phyloP scores from a whole-genome alignment of 2,888 invertebrate species.

The Stenoptilia bipunctidactyla region DNA sequence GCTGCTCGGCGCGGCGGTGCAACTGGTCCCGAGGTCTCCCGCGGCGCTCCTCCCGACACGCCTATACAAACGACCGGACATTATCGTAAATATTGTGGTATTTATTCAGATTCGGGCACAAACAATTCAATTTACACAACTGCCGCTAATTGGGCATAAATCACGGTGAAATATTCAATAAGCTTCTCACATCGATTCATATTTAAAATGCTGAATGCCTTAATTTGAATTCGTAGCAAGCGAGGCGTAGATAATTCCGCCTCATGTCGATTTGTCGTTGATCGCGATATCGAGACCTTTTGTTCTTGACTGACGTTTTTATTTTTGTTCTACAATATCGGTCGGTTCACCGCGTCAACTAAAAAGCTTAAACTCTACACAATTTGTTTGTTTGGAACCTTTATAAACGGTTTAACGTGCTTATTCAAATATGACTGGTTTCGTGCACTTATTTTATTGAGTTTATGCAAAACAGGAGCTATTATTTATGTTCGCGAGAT shows the following conservation, averaged over 20 bases:
- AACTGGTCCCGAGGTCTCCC: constrained; percentile 38
- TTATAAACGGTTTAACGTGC: neutral
- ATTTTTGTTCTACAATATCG: constrained; percentile 6
- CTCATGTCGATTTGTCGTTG: constrained; percentile 42
- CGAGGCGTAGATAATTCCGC: constrained; percentile 43
- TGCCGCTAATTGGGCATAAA: constrained; percentile 66
- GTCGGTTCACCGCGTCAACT: constrained; percentile 23
- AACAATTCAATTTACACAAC: constrained; percentile 70
- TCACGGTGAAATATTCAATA: constrained; percentile 64
- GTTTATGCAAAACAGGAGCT: constrained; percentile 34
- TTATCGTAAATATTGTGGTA: constrained; percentile 69
- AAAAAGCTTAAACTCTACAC: constrained; percentile 21
- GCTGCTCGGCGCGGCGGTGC: constrained; percentile 7
- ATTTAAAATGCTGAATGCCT: constrained; percentile 50
- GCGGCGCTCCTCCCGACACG: constrained; percentile 31
- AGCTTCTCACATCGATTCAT: constrained; percentile 61
- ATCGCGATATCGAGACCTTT: constrained; percentile 30
- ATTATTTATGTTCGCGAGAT: constrained; percentile 33
- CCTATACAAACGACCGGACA: constrained; percentile 55
- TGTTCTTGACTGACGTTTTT: constrained; percentile 23
- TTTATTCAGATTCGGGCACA: constrained; percentile 64
- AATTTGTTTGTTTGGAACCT: constrained; percentile 30
- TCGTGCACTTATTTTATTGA: constrained; percentile 23
- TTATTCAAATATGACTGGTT: constrained; percentile 11
- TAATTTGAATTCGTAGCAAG: constrained; percentile 54